Percentiles rank a stretch among this genome's conserved stretches.
Conservation (phyloP, 2,797 vertebrate genomes). For the Lutjanus argentimaculatus region DNA sequence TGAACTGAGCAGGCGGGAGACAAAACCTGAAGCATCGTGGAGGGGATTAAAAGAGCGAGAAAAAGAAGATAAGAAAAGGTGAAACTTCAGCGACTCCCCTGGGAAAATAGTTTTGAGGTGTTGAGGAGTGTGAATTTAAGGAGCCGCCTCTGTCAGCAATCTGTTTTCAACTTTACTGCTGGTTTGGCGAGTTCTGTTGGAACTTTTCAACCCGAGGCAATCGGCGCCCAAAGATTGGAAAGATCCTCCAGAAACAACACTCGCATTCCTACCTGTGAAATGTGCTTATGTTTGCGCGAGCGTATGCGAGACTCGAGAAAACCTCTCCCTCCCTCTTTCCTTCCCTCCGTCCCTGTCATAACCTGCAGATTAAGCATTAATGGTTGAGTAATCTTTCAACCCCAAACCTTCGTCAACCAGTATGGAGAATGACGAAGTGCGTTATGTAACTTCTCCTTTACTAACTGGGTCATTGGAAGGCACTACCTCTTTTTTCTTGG, state of each 20-base stretch:
- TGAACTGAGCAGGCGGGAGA: not conserved
- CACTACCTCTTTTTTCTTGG: conserved; percentile 23
- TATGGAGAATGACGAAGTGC: conserved; percentile 54
- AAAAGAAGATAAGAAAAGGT: conserved; percentile 11
- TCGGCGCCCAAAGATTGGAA: conserved; percentile 7
- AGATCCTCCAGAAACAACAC: conserved; percentile 18
- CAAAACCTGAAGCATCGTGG: not conserved
- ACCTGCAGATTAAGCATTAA: conserved; percentile 70
- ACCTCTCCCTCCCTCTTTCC: not conserved
- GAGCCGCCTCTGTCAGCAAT: conserved; percentile 23
- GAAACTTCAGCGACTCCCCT: not conserved
- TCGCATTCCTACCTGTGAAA: conserved; percentile 34
- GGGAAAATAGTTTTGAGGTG: not conserved
- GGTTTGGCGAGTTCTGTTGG: conserved; percentile 31
- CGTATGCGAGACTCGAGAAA: not conserved
- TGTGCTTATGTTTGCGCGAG: conserved; percentile 2
- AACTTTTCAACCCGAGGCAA: conserved; percentile 38
- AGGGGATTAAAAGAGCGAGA: not conserved
- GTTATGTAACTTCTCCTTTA: conserved; percentile 71
- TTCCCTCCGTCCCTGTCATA: conserved; percentile 58
- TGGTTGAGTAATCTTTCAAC: conserved; percentile 73
- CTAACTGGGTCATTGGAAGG: conserved; percentile 57
- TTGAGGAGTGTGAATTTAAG: conserved; percentile 8
- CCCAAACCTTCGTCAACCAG: conserved; percentile 63
- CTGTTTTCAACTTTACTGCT: conserved; percentile 17